Evolutionary conservation across 2,113 vertebrate genomes (phyloP), one percentile per base, ranked within the genome.

Genomic region (Talpa occidentalis): DNA sequence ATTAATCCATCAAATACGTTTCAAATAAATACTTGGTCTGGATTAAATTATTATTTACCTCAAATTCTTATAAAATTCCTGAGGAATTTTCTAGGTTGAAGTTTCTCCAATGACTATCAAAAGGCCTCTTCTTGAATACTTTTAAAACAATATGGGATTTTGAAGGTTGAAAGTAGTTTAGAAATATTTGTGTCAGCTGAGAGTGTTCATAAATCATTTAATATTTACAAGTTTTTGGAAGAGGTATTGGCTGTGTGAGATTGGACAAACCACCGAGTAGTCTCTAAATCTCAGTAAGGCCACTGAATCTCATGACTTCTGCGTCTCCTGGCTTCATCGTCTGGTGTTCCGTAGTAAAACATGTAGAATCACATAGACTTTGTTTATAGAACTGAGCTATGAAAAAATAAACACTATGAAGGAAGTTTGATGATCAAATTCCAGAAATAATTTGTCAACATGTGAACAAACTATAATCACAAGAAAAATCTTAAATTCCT

Each of bases 1-100:
- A 85, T 81, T 77, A 78, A 78, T 60, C 35, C 35, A 77, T 93
- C 73, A 95, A 69, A 64, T 81, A 64, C 35, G 84, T 96, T 92
- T 92, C 17, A 90, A 81, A 90, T 76, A 89, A 82, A 88, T 49
- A 69, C 54, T 62, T 64, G 26, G 17, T 4, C 42, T 91, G 69
- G 70, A n/a, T n/a, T n/a, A n/a, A n/a, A 76, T 73, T 72, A 82
- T 92, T 92, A 26, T 76, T 93, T 90, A 70, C 62, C n/a, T 91
- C 91, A 26, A 42, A 64, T 81, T 92, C 67, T 91, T 83, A 70
- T 2, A 67, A 72, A 73, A 82, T 40, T 77, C 87, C 70, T 86
- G 47, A 92, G 21, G 69, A 67, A 49, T 77, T 84, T 94, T 90
- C 84, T 77, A 66, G 5, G 56, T 59, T 72, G 54, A 73, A 35